Conservation (phyloP, 2,113 vertebrate species). For the Siphamia tubifer region DNA sequence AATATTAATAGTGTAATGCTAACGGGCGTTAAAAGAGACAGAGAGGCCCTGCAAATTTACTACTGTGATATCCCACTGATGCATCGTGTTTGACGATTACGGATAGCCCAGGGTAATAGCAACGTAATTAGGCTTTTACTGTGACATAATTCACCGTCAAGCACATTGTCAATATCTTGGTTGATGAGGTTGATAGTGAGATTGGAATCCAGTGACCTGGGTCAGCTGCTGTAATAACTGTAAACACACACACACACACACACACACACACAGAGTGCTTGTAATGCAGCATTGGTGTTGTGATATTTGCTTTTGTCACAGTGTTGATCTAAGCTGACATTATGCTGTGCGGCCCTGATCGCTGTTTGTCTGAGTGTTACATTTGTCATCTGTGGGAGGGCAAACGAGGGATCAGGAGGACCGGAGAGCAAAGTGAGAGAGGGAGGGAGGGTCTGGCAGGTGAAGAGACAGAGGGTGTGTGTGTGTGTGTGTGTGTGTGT, state of each 20-base stretch:
- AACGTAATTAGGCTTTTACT: slow-evolving; percentile 81
- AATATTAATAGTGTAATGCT: slow-evolving; percentile 56
- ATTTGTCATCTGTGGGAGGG: slow-evolving; percentile 76
- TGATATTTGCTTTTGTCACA: slow-evolving; percentile 74
- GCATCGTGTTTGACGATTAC: slow-evolving; percentile 71
- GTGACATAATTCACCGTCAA: slow-evolving; percentile 80
- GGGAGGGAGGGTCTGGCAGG: slow-evolving; percentile 29
- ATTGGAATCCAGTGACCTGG: slow-evolving; percentile 76
- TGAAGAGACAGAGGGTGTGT: neutral
- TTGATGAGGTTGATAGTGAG: slow-evolving; percentile 77
- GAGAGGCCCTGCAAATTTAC: slow-evolving; percentile 66
- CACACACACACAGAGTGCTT: slow-evolving; percentile 7
- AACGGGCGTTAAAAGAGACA: slow-evolving; percentile 50
- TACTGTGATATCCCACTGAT: slow-evolving; percentile 63
- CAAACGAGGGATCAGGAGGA: slow-evolving; percentile 63
- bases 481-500: neutral
- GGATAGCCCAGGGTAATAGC: slow-evolving; percentile 77
- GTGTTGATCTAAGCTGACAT: slow-evolving; percentile 77
- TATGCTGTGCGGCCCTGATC: slow-evolving; percentile 68
- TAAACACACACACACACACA: slow-evolving; percentile 19
- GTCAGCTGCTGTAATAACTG: slow-evolving; percentile 59
- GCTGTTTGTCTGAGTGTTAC: slow-evolving; percentile 75
- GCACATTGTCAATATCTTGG: slow-evolving; percentile 80
- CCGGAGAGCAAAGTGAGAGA: slow-evolving; percentile 44
- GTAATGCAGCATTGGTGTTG: slow-evolving; percentile 64